These are phyloP conservation scores for Neodiprion virginianus DNA, from an alignment of 1,140 invertebrate genomes.

Conservation along the genomic window DNA sequence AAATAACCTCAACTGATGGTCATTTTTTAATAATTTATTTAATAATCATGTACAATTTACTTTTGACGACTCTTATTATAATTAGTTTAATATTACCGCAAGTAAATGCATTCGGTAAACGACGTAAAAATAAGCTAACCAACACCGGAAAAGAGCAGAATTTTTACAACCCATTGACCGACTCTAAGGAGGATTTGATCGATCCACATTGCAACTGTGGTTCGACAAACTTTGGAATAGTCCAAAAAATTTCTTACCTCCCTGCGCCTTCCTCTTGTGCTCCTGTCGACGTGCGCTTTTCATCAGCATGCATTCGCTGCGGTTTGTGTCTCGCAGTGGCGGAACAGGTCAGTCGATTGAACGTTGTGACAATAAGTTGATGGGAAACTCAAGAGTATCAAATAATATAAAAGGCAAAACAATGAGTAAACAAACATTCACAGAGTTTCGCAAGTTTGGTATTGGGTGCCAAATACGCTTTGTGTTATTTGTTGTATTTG, in stretches of 20 bases:
- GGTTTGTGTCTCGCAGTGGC: constrained; percentile 47
- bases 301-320: constrained; percentile 49
- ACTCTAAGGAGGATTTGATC: constrained; percentile 6
- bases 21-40: not conserved
- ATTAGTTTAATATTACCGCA: not conserved
- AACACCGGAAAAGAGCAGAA: not conserved
- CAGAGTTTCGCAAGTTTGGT: not conserved
- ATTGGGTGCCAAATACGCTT: not conserved
- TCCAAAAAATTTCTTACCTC: constrained; percentile 43
- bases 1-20: not conserved
- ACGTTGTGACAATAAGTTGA: not conserved
- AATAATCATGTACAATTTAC: not conserved
- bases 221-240: constrained; percentile 28
- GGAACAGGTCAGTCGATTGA: not conserved
- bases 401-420: not conserved
- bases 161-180: not conserved
- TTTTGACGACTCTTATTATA: not conserved
- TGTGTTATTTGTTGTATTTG: no score
- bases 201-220: constrained; percentile 38
- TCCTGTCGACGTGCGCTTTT: constrained; percentile 35
- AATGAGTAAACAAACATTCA: not conserved
- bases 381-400: not conserved
- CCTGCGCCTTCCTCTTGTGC: constrained; percentile 2
- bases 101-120: not conserved
- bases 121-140: not conserved